Percentiles rank a stretch among this genome's conserved stretches.
phyloP scores from a whole-genome alignment of 2,113 vertebrate genomes.

The Oryzias celebensis region DNA sequence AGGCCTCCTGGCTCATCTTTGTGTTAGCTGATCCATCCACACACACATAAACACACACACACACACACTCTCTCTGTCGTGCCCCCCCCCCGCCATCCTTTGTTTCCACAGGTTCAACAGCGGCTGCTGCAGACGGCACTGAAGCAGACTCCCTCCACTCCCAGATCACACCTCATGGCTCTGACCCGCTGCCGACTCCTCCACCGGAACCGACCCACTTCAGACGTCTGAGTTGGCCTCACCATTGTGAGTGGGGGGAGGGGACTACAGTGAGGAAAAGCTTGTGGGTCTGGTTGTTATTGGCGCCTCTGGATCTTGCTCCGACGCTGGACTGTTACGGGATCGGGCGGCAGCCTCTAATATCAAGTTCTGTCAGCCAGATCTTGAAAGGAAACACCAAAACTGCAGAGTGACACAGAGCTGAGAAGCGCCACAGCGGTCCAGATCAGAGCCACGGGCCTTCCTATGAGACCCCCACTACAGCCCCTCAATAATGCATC shows the following conservation, averaged over 20 bases:
- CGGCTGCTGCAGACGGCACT: no score
- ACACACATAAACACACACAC: no score
- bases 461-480: conserved; percentile 13
- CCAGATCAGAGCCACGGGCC: conserved; percentile 8
- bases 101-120: no score
- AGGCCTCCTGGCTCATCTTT: conserved; percentile 59
- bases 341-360: conserved; percentile 35
- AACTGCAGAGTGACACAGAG: conserved; percentile 36
- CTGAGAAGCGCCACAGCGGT: conserved; percentile 9
- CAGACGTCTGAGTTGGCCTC: neutral
- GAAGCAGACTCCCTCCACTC: neutral
- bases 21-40: conserved; percentile 64
- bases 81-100: neutral
- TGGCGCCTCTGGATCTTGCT: neutral
- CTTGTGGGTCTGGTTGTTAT: neutral
- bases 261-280: neutral
- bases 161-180: neutral
- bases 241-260: conserved; percentile 18
- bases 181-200: conserved; percentile 35
- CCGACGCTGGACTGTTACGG: conserved; percentile 24
- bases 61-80: conserved; percentile 7
- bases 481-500: conserved; percentile 70
- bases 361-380: conserved; percentile 59
- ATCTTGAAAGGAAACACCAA: conserved; percentile 69
- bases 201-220: conserved; percentile 30